These are phyloP conservation scores for Tetramorium parvispinum DNA, from an alignment of 1,140 invertebrate genomes.

Conservation along the genomic window DNA sequence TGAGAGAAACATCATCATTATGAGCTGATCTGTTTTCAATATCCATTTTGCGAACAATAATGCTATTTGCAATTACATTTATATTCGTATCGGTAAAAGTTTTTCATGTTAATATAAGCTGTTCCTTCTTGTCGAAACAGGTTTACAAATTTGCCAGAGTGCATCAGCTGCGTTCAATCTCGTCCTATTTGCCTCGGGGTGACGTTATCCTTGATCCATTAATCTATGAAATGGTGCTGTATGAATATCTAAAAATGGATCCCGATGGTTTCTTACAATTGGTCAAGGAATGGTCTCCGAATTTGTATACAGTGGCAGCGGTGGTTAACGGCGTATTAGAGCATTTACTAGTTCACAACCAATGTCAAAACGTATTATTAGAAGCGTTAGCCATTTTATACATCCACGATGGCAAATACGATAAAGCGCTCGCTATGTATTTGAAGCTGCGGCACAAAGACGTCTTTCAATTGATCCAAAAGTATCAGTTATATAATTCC, in stretches of 20 bases:
- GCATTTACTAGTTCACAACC: constrained; percentile 89
- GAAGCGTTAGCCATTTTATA: constrained; percentile 97
- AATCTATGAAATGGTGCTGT: constrained; percentile 98
- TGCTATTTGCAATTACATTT: constrained; percentile 9
- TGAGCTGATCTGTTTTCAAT: not conserved
- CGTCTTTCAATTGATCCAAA: constrained; percentile 95
- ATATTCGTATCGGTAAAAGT: not conserved
- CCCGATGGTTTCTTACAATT: constrained; percentile 94
- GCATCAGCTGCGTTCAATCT: constrained; percentile 93
- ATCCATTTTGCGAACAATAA: not conserved
- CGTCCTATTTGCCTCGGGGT: constrained; percentile 92
- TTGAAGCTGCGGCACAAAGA: constrained; percentile 94
- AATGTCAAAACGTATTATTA: constrained; percentile 91
- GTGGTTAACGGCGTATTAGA: constrained; percentile 95
- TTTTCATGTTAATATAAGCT: not conserved
- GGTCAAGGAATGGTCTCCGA: constrained; percentile 95
- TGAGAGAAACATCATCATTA: constrained; percentile 33
- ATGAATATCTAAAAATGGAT: constrained; percentile 96
- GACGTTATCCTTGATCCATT: constrained; percentile 91
- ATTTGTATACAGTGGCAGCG: constrained; percentile 94
- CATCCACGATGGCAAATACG: constrained; percentile 95
- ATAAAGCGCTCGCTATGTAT: constrained; percentile 97
- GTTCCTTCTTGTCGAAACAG: constrained; percentile 60
- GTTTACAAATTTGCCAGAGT: constrained; percentile 95
- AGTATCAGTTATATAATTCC: constrained; percentile 92